Percentiles rank a stretch among this genome's conserved stretches.
Conservation (phyloP, 2,113 vertebrate species). For the Artemisiospiza belli region DNA sequence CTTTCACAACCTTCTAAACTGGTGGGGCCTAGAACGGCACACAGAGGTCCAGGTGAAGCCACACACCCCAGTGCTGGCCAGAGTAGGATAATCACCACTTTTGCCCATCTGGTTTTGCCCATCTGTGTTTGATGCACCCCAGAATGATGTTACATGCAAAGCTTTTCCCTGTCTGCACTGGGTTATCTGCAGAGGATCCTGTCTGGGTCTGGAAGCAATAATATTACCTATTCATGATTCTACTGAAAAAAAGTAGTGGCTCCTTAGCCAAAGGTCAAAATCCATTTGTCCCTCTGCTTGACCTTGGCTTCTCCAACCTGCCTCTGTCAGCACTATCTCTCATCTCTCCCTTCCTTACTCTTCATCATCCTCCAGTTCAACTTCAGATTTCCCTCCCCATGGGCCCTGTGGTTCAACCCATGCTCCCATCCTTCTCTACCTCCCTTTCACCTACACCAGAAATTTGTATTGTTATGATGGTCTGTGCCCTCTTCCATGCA, state of each 20-base stretch:
- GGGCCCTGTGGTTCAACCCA: not conserved
- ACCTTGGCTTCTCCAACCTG: not conserved
- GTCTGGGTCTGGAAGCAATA: not conserved
- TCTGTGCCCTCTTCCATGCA: not conserved
- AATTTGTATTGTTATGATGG: not conserved
- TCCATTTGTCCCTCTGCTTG: not conserved
- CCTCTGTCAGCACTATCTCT: not conserved
- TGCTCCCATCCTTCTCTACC: not conserved
- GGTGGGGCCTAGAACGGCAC: not conserved
- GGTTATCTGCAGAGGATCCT: not conserved
- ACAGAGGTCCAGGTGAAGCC: not conserved
- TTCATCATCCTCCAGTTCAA: not conserved
- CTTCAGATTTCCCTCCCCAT: not conserved
- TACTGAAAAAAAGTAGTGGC: not conserved
- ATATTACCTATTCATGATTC: not conserved
- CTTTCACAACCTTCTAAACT: not conserved
- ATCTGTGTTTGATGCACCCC: not conserved
- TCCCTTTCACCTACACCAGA: not conserved
- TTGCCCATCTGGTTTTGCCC: not conserved
- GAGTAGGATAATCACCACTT: not conserved
- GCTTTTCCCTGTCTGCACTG: not conserved
- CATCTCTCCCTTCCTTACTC: not conserved
- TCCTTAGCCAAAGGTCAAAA: not conserved
- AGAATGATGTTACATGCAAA: not conserved
- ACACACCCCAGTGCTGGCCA: accelerated